Evolutionary conservation across 2,113 vertebrate genomes (phyloP).

Genomic region (Rhinoderma darwinii): DNA sequence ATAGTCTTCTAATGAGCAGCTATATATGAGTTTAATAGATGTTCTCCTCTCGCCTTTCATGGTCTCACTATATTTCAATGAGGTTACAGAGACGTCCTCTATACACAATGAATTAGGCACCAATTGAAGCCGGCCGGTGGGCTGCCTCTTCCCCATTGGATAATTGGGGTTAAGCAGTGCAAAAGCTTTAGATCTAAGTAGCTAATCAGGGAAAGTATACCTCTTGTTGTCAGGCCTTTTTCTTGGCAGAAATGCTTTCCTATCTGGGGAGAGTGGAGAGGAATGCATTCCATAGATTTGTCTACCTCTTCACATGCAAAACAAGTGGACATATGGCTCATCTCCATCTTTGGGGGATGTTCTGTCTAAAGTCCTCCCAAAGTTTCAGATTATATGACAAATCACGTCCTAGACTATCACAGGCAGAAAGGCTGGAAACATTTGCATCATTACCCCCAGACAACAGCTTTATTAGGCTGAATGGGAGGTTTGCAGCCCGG

Average conservation of each 20-base stretch:
- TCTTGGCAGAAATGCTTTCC: constrained; percentile 57
- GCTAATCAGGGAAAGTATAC: constrained; percentile 41
- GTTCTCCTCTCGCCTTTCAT: background rate
- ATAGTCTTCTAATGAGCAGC: background rate
- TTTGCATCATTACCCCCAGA: constrained; percentile 78
- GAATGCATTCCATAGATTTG: constrained; percentile 55
- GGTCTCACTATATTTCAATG: background rate
- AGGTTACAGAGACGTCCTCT: background rate
- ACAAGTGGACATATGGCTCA: constrained; percentile 74
- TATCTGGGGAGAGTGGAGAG: constrained; percentile 48
- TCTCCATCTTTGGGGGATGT: constrained; percentile 73
- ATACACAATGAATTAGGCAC: constrained; percentile 32
- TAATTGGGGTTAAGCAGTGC: constrained; percentile 52
- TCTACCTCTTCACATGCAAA: constrained; percentile 71
- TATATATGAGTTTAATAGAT: background rate
- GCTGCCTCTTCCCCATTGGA: constrained; percentile 8
- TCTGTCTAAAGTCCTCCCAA: constrained; percentile 71
- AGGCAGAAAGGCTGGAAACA: constrained; percentile 61
- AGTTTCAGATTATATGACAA: constrained; percentile 77
- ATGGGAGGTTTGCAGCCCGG: constrained; percentile 69
- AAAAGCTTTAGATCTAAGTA: constrained; percentile 53
- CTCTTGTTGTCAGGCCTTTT: constrained; percentile 59
- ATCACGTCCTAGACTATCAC: constrained; percentile 74
- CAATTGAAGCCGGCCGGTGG: background rate
- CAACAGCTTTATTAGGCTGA: constrained; percentile 78